phyloP scores from a whole-genome alignment of 2,797 vertebrate species.

The Tokudaia muenninki region DNA sequence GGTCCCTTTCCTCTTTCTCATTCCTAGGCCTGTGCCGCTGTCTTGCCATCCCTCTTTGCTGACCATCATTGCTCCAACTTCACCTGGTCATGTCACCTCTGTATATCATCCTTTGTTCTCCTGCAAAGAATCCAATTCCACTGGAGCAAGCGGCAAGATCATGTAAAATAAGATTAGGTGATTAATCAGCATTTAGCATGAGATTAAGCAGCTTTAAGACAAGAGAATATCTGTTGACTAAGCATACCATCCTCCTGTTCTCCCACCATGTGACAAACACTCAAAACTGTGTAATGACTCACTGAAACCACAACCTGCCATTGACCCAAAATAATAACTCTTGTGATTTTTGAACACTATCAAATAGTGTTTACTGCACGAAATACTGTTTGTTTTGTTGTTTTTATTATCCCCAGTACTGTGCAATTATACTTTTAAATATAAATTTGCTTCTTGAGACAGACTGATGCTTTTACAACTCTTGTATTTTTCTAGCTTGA shows the following conservation, averaged over 20 bases:
- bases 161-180: not conserved
- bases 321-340: not conserved
- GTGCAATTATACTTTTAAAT: not conserved
- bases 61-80: not conserved
- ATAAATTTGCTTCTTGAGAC: constrained; percentile 1
- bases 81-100: not conserved
- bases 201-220: not conserved
- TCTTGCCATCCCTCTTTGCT: not conserved
- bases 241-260: not conserved
- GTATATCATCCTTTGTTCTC: not conserved
- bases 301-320: not conserved
- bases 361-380: not conserved
- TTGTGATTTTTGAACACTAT: constrained; percentile 28
- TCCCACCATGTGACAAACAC: not conserved
- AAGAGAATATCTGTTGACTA: not conserved
- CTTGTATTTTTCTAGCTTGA: not conserved
- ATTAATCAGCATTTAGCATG: not conserved
- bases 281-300: not conserved
- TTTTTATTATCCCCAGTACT: constrained; percentile 20
- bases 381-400: not conserved
- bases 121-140: not conserved
- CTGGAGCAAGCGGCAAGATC: not conserved
- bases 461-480: not conserved
- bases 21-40: not conserved
- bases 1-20: not conserved